Evolutionary conservation across 2,797 vertebrate genomes (phyloP), one percentile per base, ranked within the genome.

Genomic region (Kryptopterus vitreolus): DNA sequence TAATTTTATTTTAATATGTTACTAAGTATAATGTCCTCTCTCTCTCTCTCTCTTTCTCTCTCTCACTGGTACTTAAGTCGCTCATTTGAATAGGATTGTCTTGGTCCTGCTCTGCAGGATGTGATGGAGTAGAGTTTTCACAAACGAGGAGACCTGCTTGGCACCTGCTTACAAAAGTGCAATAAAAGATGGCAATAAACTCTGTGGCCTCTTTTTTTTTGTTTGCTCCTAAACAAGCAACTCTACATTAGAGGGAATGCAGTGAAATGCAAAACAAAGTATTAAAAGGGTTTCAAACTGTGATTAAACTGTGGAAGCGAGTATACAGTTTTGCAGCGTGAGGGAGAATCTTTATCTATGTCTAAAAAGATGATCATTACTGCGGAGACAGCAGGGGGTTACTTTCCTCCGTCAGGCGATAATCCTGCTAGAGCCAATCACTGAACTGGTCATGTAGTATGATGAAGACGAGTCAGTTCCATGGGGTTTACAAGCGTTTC

Each of bases 171-270:
- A 90, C 82, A 90, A 94, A n/a, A 89, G 93, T 94, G 93, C 93
- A 94, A 95, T 95, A 95, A 95, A 95, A 91, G 87, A 93, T 91
- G 92, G 91, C 92, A 94, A 94, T 94, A 89, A 92, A 89, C 82
- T 83, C 58, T 46, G 74, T 71, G 9, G 13, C 31, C 48, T 81
- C 12, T 26, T 59, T 87, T 77, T 80, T 55, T 78, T 59, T 87
- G 78, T 80, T 55, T 78, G 9, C 79, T 82, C 48, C 84, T 85
- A 78, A 4, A 77, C 38, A 46, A 59, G 33, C n/a, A 15, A 29
- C 53, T 68, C 22, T 50, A 61, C 11, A 58, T 24, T 52, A 31
- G 8, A 35, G 55, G 1, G 35, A 52, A 71, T 35, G 29, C 16
- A 57, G 33, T 72, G 4, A 43, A 76, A 57, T 57, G 13, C 43